Conservation (phyloP, 2,113 vertebrate species). For the Tachuris rubrigastra region DNA sequence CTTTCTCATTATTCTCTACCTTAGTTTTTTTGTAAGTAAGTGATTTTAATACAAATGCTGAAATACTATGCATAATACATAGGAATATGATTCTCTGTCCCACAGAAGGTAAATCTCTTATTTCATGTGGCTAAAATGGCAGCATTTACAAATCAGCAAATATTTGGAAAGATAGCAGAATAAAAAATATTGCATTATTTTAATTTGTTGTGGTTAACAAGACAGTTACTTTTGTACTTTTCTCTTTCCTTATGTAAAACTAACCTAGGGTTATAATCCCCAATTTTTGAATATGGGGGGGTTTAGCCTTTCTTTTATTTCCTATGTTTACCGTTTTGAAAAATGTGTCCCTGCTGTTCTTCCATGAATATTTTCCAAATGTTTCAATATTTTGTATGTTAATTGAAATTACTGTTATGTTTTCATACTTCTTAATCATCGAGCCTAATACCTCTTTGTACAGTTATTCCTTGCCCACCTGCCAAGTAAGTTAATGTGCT, state of each 20-base stretch:
- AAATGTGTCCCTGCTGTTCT: neutral
- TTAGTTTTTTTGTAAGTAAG: neutral
- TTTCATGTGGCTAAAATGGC: neutral
- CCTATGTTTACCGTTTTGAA: neutral
- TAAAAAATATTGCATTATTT: neutral
- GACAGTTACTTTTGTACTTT: neutral
- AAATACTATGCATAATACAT: neutral
- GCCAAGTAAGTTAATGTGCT: neutral
- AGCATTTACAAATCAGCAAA: neutral
- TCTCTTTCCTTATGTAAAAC: neutral
- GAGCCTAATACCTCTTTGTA: neutral
- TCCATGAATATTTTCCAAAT: neutral
- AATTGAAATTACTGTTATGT: neutral
- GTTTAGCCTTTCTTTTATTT: neutral
- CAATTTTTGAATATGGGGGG: neutral
- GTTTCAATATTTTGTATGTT: neutral
- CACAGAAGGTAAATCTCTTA: neutral
- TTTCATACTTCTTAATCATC: neutral
- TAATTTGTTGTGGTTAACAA: neutral
- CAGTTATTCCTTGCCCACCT: neutral
- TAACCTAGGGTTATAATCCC: neutral
- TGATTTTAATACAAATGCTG: neutral
- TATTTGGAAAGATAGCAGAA: neutral
- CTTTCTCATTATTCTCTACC: neutral
- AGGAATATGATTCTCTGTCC: neutral